These are phyloP conservation scores for Atrichornis clamosus DNA, from an alignment of 2,113 vertebrate species.

Conservation along the genomic window DNA sequence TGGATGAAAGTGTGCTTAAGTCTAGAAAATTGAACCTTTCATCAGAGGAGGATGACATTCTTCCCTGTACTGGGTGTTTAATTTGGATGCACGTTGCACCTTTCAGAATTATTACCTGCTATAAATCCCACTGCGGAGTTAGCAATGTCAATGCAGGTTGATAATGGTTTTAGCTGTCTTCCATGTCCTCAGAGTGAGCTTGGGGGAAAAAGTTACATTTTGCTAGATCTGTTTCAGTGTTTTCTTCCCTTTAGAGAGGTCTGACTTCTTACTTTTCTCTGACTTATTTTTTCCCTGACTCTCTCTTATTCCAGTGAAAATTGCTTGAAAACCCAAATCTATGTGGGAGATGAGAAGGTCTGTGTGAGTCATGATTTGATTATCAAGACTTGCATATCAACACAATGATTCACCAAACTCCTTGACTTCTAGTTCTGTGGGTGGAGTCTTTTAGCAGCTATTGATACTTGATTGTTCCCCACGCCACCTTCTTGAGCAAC, in stretches of 20 bases:
- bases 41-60: not conserved
- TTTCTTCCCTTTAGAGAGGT: not conserved
- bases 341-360: not conserved
- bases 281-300: not conserved
- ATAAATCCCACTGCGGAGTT: not conserved
- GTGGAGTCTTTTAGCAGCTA: not conserved
- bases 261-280: not conserved
- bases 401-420: not conserved
- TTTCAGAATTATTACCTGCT: not conserved
- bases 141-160: not conserved
- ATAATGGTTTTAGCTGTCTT: not conserved
- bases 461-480: not conserved
- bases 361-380: not conserved
- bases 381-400: not conserved
- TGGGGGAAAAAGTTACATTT: not conserved
- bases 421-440: not conserved
- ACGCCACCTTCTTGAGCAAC: not conserved
- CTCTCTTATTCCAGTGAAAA: not conserved
- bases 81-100: not conserved
- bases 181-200: not conserved
- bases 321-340: not conserved
- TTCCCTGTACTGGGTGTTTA: not conserved
- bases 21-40: not conserved
- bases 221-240: not conserved
- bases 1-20: not conserved